Conservation (phyloP, 2,888 invertebrate genomes). For the Nemotelus nigrinus region DNA sequence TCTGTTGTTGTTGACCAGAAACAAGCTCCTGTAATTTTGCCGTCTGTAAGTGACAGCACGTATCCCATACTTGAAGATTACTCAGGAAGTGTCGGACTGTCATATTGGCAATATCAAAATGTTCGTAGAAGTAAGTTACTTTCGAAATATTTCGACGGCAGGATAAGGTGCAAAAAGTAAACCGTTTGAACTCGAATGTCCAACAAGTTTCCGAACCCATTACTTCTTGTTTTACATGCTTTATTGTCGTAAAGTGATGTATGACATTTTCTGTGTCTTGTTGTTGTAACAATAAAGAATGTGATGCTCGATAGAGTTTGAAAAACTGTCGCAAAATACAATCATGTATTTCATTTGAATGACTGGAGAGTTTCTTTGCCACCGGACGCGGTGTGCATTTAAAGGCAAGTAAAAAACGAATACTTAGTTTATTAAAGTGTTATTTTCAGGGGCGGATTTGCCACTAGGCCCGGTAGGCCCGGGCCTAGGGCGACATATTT, state of each 20-base stretch:
- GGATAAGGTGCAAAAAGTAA: background rate
- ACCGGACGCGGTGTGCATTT: too few relatives aligned
- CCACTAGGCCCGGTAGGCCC: too few relatives aligned
- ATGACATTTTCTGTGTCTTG: too few relatives aligned
- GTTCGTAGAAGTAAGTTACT: slow-evolving; percentile 24
- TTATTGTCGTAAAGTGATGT: slow-evolving; percentile 18
- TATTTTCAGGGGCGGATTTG: too few relatives aligned
- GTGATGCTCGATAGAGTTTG: too few relatives aligned
- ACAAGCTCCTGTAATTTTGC: slow-evolving; percentile 32
- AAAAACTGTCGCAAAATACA: too few relatives aligned
- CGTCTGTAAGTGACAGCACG: slow-evolving; percentile 40
- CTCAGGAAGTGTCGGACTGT: slow-evolving; percentile 13
- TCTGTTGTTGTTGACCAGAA: slow-evolving; percentile 8
- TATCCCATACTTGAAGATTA: slow-evolving; percentile 19
- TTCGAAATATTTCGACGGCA: background rate
- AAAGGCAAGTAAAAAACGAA: too few relatives aligned
- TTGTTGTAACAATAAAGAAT: too few relatives aligned
- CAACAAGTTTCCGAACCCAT: slow-evolving; percentile 38
- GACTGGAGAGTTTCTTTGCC: too few relatives aligned
- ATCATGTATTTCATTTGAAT: too few relatives aligned
- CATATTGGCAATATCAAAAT: slow-evolving; percentile 40
- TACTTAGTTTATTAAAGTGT: too few relatives aligned
- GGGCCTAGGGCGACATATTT: too few relatives aligned
- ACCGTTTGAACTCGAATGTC: slow-evolving; percentile 28
- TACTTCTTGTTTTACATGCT: slow-evolving; percentile 40